Conservation (phyloP, 1,140 invertebrate genomes). For the Nasonia giraulti region DNA sequence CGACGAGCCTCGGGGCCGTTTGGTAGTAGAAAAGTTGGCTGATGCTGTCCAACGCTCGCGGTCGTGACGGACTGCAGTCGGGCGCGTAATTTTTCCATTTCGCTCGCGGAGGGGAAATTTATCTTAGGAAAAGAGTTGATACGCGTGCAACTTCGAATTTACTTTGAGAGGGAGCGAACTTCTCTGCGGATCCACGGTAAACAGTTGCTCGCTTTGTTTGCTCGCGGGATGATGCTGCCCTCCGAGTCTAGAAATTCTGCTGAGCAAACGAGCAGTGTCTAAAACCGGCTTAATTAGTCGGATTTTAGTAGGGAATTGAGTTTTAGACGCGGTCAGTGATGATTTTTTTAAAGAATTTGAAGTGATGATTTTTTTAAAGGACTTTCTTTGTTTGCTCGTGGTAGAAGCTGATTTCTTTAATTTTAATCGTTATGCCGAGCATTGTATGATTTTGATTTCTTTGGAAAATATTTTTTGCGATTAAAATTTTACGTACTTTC, state of each 20-base stretch:
- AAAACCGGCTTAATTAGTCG: slow-evolving; percentile 26
- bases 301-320: slow-evolving; percentile 11
- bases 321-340: neutral
- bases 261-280: slow-evolving; percentile 11
- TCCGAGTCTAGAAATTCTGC: slow-evolving; percentile 7
- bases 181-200: neutral
- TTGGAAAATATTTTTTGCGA: too few relatives aligned
- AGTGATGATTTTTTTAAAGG: too few relatives aligned
- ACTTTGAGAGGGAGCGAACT: neutral
- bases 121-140: slow-evolving; percentile 2
- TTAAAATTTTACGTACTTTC: too few relatives aligned
- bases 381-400: neutral
- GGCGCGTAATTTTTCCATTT: neutral
- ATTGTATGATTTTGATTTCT: too few relatives aligned
- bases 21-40: neutral
- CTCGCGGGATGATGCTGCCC: neutral
- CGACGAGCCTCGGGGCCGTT: neutral
- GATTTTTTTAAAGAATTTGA: neutral
- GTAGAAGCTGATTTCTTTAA: neutral
- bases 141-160: slow-evolving; percentile 14
- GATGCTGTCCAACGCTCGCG: neutral
- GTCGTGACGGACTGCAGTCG: neutral
- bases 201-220: slow-evolving; percentile 25
- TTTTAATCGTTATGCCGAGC: neutral
- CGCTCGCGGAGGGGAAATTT: neutral